Percentiles rank a stretch among this genome's conserved stretches.
phyloP scores from a whole-genome alignment of 2,888 invertebrate species.

The Chalcosyrphus nemorum region DNA sequence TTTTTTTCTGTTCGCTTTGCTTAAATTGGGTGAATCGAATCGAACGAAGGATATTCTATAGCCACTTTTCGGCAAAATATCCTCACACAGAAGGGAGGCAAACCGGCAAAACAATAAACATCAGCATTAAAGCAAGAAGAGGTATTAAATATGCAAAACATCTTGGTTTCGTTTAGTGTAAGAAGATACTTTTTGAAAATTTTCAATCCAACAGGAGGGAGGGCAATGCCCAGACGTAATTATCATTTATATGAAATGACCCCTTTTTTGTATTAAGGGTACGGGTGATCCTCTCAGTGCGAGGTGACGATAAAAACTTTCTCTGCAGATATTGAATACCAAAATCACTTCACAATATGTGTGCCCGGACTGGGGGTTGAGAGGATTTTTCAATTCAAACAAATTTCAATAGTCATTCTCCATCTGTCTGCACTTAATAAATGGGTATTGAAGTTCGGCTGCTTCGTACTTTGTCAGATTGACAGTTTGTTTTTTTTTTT shows the following conservation, averaged over 20 bases:
- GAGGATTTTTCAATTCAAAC: neutral
- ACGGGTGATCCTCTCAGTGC: neutral
- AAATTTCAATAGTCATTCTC: neutral
- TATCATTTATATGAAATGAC: constrained; percentile 24
- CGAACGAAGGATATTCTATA: neutral
- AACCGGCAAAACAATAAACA: constrained; percentile 35
- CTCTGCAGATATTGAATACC: neutral
- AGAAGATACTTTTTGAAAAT: constrained; percentile 19
- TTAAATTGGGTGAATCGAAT: constrained; percentile 43
- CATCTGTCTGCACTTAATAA: neutral
- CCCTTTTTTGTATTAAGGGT: neutral
- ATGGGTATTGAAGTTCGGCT: neutral
- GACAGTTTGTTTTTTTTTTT: constrained; percentile 20
- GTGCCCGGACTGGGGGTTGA: too few relatives aligned
- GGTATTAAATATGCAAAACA: constrained; percentile 53
- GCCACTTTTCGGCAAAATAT: neutral
- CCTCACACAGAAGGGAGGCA: neutral
- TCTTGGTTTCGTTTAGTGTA: constrained; percentile 25
- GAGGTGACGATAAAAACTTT: neutral
- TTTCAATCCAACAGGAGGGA: neutral
- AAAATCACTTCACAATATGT: neutral
- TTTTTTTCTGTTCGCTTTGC: neutral
- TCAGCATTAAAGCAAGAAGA: constrained; percentile 12
- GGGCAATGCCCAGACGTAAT: neutral
- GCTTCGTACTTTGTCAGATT: neutral